Conservation (phyloP, 2,113 vertebrate species). For the Callipepla californica region DNA sequence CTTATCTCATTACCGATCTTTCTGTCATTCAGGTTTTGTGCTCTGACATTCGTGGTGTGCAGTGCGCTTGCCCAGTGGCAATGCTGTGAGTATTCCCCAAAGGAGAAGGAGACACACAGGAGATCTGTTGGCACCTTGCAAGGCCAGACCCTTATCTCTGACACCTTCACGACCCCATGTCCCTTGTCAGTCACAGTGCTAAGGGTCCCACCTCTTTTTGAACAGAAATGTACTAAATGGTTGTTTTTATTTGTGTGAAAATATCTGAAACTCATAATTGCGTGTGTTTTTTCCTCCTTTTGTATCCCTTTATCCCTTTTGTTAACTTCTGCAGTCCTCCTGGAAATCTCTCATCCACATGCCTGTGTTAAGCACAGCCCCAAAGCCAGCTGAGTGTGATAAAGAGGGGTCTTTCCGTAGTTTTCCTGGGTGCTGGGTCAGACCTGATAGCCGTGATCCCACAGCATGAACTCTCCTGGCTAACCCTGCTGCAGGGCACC, state of each 20-base stretch:
- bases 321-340: neutral
- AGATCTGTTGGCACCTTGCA: neutral
- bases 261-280: neutral
- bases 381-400: neutral
- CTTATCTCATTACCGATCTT: constrained; percentile 74
- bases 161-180: neutral
- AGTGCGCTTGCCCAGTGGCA: constrained; percentile 33
- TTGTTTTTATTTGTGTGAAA: neutral
- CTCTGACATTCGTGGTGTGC: constrained; percentile 66
- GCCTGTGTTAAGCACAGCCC: neutral
- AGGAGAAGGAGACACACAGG: neutral
- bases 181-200: neutral
- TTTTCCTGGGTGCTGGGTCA: neutral
- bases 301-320: accelerated
- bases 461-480: neutral
- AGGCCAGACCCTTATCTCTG: neutral
- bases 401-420: neutral
- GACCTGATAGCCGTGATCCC: neutral
- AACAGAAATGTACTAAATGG: neutral
- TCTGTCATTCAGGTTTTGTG: constrained; percentile 65
- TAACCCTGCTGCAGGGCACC: neutral
- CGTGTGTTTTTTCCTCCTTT: neutral
- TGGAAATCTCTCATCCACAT: neutral
- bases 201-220: neutral
- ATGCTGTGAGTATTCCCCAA: neutral